Conservation (phyloP, 1,140 invertebrate species). For the Drosophila subobscura region DNA sequence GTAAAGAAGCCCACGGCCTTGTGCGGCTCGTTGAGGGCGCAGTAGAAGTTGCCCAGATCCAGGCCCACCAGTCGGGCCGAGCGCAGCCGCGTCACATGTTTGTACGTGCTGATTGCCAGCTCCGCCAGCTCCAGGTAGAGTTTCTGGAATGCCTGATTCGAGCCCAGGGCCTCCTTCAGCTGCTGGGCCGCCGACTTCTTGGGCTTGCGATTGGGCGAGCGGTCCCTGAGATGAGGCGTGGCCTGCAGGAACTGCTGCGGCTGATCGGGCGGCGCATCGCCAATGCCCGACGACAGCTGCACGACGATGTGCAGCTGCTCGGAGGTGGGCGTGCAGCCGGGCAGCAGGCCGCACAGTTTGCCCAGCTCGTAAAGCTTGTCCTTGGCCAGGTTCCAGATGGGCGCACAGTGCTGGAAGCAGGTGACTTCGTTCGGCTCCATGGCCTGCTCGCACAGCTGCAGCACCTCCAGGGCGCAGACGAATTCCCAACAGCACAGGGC, state of each 20-base stretch:
- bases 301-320: slow-evolving; percentile 95
- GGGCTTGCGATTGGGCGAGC: slow-evolving; percentile 80
- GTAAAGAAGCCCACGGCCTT: slow-evolving; percentile 95
- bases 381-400: slow-evolving; percentile 95
- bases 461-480: slow-evolving; percentile 94
- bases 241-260: slow-evolving; percentile 67
- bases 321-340: slow-evolving; percentile 91
- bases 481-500: slow-evolving; percentile 97
- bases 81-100: slow-evolving; percentile 94
- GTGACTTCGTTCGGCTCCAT: slow-evolving; percentile 86
- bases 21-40: slow-evolving; percentile 92
- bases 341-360: slow-evolving; percentile 95
- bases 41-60: slow-evolving; percentile 95
- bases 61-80: slow-evolving; percentile 94
- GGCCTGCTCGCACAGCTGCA: slow-evolving; percentile 90
- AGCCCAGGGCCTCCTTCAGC: slow-evolving; percentile 95
- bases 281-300: slow-evolving; percentile 94
- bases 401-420: slow-evolving; percentile 93
- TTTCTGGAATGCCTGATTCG: slow-evolving; percentile 94
- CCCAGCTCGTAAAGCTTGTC: slow-evolving; percentile 95
- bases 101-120: slow-evolving; percentile 97
- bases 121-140: slow-evolving; percentile 97
- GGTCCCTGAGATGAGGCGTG: slow-evolving; percentile 70
- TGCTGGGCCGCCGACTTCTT: slow-evolving; percentile 89
- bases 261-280: slow-evolving; percentile 85